These are phyloP conservation scores for Bergia puertoricense DNA, from an alignment of 92 coral and sea anemone species.

Conservation along the genomic window DNA sequence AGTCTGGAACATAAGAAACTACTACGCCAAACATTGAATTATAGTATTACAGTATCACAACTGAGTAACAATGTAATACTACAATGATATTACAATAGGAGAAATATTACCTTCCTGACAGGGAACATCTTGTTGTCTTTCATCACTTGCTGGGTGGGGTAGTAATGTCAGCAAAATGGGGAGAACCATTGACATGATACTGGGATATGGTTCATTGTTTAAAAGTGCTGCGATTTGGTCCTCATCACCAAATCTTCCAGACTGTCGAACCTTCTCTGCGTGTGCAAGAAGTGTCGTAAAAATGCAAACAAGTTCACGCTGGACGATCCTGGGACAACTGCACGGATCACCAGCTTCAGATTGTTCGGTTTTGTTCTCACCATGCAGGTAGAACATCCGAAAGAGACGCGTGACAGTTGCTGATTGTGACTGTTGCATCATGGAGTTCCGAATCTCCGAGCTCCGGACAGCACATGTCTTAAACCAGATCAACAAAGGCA, in stretches of 20 bases:
- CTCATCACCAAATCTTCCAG: constrained; percentile 4
- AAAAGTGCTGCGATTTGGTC: not conserved
- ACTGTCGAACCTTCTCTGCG: constrained; percentile 1
- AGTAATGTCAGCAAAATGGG: not conserved
- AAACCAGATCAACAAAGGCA: constrained; percentile 23
- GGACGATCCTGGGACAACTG: not conserved
- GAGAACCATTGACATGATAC: not conserved
- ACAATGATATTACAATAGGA: too few species aligned
- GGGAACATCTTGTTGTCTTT: not conserved
- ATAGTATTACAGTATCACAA: not conserved
- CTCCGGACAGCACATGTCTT: constrained; percentile 12
- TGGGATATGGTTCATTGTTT: constrained; percentile 18
- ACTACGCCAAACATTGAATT: too few species aligned
- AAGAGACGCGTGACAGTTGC: constrained; percentile 15
- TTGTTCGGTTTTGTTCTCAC: not conserved
- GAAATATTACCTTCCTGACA: constrained; percentile 12
- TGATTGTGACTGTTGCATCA: constrained; percentile 15
- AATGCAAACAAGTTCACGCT: not conserved
- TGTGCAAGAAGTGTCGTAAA: constrained; percentile 32
- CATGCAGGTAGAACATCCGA: constrained; percentile 6
- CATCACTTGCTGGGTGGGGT: constrained; percentile 19
- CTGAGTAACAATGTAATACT: not conserved
- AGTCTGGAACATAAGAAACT: too few species aligned
- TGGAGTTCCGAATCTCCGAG: constrained; percentile 1
- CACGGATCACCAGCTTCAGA: not conserved